Base-by-base conservation (phyloP, 2,888 invertebrate species). In the Cheilosia urbana region DNA sequence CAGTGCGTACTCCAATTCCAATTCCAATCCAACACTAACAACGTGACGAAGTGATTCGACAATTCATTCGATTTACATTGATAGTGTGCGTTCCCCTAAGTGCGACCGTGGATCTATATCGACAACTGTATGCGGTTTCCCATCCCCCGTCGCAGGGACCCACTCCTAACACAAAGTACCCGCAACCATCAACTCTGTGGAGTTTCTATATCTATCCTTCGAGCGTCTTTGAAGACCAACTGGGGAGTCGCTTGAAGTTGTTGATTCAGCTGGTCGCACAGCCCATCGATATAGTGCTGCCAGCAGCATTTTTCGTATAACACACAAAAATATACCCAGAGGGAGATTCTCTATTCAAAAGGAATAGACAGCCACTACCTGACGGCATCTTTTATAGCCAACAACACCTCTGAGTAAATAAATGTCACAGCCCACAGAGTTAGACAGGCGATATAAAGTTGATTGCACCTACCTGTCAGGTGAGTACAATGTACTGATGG, bases 201-300 rank as follows among this genome's bases (percentile, higher is more conserved):
- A 24, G 11, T 49, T 65, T 58, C 81, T 77, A 77, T 72, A 77
- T 77, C 66, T 82, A 77, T 68, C 72, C 66, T 42, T 53, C 15
- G 53, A 68, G 30, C 58, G 51, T 66, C 63, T 45, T 71, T n/a
- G 37, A 73, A 45, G 83, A 84, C 83, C 83, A 84, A 84, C 79
- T 79, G 83, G 63, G 73, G 83, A 84, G 83, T 63, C 63, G 62
- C 47, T 40, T 68, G 5, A 30, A 73, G 60, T 34, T 84, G 75
- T 84, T 84, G 57, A 75, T 84, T 75, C 83, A 84, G 79, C 79
- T 84, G 79, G 63, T 62, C 37, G 34, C 30, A 30, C 40, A 60
- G 51, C 17, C 34, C 27, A 77, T 53, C 51, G 76, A 62, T 30
- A 53, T 30, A 51, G 73, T 47, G 66, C 60, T 75, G 80, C 34